phyloP scores from a whole-genome alignment of 2,113 vertebrate species.

The Malurus elegans region DNA sequence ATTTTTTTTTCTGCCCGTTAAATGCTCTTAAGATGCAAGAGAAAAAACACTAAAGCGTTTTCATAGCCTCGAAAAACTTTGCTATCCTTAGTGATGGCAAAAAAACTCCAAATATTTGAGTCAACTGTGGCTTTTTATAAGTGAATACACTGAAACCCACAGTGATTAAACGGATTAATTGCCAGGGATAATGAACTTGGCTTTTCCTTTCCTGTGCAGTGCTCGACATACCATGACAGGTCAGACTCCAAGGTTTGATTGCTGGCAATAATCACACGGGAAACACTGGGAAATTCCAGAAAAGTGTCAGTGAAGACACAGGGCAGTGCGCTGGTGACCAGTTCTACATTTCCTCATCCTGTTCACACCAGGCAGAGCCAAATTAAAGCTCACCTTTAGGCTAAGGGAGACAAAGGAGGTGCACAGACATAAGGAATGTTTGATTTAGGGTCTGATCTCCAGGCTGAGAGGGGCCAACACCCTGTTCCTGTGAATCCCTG shows the following conservation, averaged over 20 bases:
- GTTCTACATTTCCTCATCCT: neutral
- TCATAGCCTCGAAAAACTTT: neutral
- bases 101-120: neutral
- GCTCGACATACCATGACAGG: neutral
- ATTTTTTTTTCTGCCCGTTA: neutral
- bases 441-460: neutral
- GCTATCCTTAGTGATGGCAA: neutral
- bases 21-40: neutral
- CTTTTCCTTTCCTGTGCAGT: neutral
- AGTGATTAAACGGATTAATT: neutral
- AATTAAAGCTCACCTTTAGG: neutral
- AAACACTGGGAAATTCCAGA: neutral
- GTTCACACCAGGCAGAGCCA: neutral
- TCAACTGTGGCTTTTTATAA: neutral
- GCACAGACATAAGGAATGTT: neutral
- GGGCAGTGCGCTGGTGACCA: neutral
- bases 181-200: neutral
- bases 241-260: neutral
- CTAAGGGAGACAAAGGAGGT: neutral
- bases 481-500: neutral
- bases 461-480: neutral
- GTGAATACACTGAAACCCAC: neutral
- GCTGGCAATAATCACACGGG: neutral
- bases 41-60: neutral
- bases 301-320: neutral